Evolutionary conservation across 2,797 vertebrate species (phyloP), one percentile per base, ranked within the genome.

Genomic region (Tympanoctomys barrerae): DNA sequence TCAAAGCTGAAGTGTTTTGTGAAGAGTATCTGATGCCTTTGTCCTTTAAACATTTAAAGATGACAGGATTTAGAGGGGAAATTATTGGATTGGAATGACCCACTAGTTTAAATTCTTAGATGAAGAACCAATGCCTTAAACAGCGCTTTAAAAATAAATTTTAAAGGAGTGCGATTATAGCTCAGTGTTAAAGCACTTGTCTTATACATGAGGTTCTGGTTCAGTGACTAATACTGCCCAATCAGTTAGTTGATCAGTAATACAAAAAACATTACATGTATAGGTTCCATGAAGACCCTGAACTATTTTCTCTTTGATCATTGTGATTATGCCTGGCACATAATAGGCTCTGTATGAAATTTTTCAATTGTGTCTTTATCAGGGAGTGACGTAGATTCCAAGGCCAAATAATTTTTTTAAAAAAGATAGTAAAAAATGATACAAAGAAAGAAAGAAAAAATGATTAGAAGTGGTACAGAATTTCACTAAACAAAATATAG

Each of bases 71-170:
- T 62, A 33, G 14, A 82, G 54, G 18, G 16, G 24, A 62, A 39
- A 77, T 87, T 54, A n/a, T 28, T 95, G 89, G 36, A 11, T 54
- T 93, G 36, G 70, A 73, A 92, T 78, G 28, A 75, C 57, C 57
- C 21, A 36, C 46, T 22, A 71, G 61, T 21, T 66, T 95, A 81
- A 90, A 77, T 52, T 81, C 80, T 94, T 54, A 64, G 59, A 11
- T 90, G 46, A 79, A 94, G 86, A 80, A 22, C 46, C 22, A 46
- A 0, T 91, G 31, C 66, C 70, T 92, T 84, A 71, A 54, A 59
- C 77, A 59, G 26, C 8, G 18, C 46, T 95, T 39, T 90, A 79
- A 82, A 92, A 95, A 57, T 70, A 92, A 90, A 62, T 71, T 21
- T 36, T 89, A 83, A 87, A 62, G 46, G 28, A 21, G 3, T 78